phyloP scores from a whole-genome alignment of 2,113 vertebrate species.

The Synchiropus splendidus region DNA sequence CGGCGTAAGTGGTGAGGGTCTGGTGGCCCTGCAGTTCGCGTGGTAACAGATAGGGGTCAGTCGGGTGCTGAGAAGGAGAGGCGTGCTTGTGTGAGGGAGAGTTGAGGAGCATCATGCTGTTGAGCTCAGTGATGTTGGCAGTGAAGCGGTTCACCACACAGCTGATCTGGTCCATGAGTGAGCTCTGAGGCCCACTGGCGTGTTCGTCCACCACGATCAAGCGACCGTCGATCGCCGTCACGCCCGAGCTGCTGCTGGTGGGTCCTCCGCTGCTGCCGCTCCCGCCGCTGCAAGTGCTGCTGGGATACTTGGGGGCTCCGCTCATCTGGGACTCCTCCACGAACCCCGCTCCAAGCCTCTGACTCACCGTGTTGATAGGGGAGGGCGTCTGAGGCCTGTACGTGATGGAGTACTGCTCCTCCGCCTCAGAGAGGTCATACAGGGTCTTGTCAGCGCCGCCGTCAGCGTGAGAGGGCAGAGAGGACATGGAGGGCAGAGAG shows the following conservation, averaged over 20 bases:
- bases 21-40: conserved; percentile 81
- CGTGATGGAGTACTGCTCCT: conserved; percentile 75
- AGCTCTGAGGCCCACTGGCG: conserved; percentile 70
- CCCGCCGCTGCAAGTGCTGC: conserved; percentile 67
- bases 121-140: conserved; percentile 93
- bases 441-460: conserved; percentile 72
- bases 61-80: conserved; percentile 56
- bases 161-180: conserved; percentile 97
- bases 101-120: conserved; percentile 86
- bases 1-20: conserved; percentile 87
- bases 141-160: conserved; percentile 96
- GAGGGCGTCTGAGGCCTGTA: conserved; percentile 81
- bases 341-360: conserved; percentile 64
- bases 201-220: conserved; percentile 28
- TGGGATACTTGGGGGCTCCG: conserved; percentile 67
- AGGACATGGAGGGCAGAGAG: conserved; percentile 51
- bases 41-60: conserved; percentile 79
- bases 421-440: conserved; percentile 76
- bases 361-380: conserved; percentile 86
- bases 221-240: conserved; percentile 24
- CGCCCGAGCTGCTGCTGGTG: conserved; percentile 20
- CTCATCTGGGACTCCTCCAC: conserved; percentile 73
- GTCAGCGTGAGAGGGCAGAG: conserved; percentile 62
- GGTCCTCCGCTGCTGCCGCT: conserved; percentile 55
- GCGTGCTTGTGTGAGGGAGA: conserved; percentile 50